These are phyloP conservation scores for Zoanthus solanderi DNA, from an alignment of 92 coral and sea anemone species.

Conservation along the genomic window DNA sequence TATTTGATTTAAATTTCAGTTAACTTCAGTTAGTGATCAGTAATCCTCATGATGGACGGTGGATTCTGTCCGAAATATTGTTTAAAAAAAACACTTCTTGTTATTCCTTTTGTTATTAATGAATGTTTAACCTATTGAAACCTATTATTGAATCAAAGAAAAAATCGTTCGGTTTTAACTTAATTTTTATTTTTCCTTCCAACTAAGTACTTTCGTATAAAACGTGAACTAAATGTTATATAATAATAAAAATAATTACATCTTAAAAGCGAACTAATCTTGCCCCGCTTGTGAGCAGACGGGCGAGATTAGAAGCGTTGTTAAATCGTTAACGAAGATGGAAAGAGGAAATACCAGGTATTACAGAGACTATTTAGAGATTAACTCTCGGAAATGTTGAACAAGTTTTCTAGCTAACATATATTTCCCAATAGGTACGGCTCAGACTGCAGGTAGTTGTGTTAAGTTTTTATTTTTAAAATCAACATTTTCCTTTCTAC, in stretches of 20 bases:
- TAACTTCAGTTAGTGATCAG: too few relatives aligned
- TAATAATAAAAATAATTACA: not conserved
- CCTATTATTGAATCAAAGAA: not conserved
- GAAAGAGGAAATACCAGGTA: not conserved
- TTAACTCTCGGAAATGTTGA: not conserved
- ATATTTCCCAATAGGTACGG: too few relatives aligned
- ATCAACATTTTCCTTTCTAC: too few relatives aligned
- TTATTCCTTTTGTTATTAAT: too few relatives aligned
- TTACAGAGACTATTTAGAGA: not conserved
- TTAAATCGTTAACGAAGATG: not conserved
- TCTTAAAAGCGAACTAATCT: not conserved
- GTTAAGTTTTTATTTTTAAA: too few relatives aligned
- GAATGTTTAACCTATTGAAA: too few relatives aligned
- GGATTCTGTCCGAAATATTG: too few relatives aligned
- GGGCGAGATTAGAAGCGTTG: not conserved
- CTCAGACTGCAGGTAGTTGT: too few relatives aligned
- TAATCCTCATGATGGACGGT: too few relatives aligned
- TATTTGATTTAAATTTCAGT: too few relatives aligned
- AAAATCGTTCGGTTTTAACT: not conserved
- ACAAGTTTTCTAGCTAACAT: too few relatives aligned
- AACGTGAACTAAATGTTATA: not conserved
- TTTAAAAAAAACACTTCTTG: too few relatives aligned
- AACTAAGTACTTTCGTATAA: not conserved
- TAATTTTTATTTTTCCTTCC: not conserved
- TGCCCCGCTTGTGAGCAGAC: not conserved